These are phyloP conservation scores for Spodoptera frugiperda DNA, from an alignment of 1,140 invertebrate genomes.

Conservation along the genomic window DNA sequence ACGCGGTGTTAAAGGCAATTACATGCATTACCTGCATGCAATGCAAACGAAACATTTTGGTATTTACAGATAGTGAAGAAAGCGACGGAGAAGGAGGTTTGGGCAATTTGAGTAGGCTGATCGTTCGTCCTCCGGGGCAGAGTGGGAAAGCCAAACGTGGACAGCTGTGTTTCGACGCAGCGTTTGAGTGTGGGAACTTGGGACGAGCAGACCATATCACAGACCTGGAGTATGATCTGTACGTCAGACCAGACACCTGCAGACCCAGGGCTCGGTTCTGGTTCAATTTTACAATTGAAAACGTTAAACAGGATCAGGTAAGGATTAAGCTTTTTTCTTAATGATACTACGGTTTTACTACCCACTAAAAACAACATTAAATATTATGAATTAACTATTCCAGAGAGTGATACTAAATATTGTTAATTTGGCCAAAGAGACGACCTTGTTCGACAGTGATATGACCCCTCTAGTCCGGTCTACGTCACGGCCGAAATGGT, in stretches of 20 bases:
- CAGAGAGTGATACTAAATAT: slow-evolving; percentile 98
- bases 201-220: slow-evolving; percentile 97
- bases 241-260: slow-evolving; percentile 98
- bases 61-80: slow-evolving; percentile 93
- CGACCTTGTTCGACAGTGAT: slow-evolving; percentile 95
- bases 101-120: slow-evolving; percentile 96
- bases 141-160: slow-evolving; percentile 97
- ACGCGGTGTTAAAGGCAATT: too few species aligned
- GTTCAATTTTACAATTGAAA: slow-evolving; percentile 99
- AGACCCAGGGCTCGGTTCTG: slow-evolving; percentile 97
- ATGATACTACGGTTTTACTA: too few species aligned
- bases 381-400: slow-evolving; percentile 64
- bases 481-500: slow-evolving; percentile 96
- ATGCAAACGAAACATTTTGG: slow-evolving; percentile 7
- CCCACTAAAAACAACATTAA: too few species aligned
- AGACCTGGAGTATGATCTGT: slow-evolving; percentile 98
- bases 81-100: slow-evolving; percentile 97
- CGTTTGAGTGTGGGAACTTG: slow-evolving; percentile 98
- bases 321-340: slow-evolving; percentile 5
- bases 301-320: slow-evolving; percentile 96
- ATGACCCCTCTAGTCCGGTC: slow-evolving; percentile 98
- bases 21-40: too few species aligned
- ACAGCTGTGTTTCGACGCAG: slow-evolving; percentile 98
- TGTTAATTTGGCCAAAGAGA: slow-evolving; percentile 97
- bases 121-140: slow-evolving; percentile 97